Evolutionary conservation across 2,888 invertebrate genomes (phyloP).

Genomic region (Platynereis dumerilii): DNA sequence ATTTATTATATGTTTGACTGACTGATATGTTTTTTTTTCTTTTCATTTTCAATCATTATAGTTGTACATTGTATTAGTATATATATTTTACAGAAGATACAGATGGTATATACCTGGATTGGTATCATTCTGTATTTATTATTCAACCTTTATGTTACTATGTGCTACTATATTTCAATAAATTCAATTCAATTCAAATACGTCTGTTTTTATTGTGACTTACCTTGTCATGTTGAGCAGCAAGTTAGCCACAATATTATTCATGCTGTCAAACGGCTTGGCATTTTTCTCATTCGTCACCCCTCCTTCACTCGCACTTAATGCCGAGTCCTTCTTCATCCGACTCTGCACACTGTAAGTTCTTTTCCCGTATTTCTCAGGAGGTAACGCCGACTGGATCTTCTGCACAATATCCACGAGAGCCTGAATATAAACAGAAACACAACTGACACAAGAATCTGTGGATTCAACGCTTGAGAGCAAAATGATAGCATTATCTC

Average conservation of each 20-base stretch:
- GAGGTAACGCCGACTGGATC: conserved; percentile 53
- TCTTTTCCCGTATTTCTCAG: conserved; percentile 53
- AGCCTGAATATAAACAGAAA: conserved; percentile 48
- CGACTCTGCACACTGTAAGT: conserved; percentile 42
- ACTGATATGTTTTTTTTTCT: too few species aligned
- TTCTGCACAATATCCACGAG: conserved; percentile 59
- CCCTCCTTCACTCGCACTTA: conserved; percentile 52
- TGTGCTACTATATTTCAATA: too few species aligned
- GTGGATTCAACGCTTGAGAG: neutral
- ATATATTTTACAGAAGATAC: too few species aligned
- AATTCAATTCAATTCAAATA: too few species aligned
- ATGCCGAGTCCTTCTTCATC: conserved; percentile 53
- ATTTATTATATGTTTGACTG: too few species aligned
- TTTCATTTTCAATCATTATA: too few species aligned
- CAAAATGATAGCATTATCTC: neutral
- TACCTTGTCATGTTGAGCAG: conserved; percentile 64
- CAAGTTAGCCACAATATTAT: conserved; percentile 64
- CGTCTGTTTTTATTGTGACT: too few species aligned
- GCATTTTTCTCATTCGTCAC: conserved; percentile 47
- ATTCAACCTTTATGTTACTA: too few species aligned
- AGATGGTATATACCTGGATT: too few species aligned
- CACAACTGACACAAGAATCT: neutral
- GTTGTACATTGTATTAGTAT: too few species aligned
- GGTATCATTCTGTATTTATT: too few species aligned
- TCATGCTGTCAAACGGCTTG: conserved; percentile 64